Percentiles rank a stretch among this genome's conserved stretches.
These are phyloP conservation scores for Protomyctophum bolini DNA, from an alignment of 2,113 vertebrate genomes.

Conservation along the genomic window DNA sequence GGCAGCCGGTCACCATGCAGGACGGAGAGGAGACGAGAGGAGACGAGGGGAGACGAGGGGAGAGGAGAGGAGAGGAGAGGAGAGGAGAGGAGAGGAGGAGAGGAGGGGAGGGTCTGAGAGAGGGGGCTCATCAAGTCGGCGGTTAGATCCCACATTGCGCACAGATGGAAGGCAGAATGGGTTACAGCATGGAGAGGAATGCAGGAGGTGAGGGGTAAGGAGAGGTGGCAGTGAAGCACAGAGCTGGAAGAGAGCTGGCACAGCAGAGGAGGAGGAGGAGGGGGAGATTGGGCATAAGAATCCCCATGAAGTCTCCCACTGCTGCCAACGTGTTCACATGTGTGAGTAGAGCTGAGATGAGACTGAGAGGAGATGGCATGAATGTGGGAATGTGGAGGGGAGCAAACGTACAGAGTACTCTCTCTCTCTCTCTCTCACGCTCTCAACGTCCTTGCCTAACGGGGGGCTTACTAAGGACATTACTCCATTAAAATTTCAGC, in stretches of 20 bases:
- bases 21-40: constrained; percentile 3
- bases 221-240: constrained; percentile 53
- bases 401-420: constrained; percentile 1
- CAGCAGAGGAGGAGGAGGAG: neutral
- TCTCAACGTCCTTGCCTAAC: constrained; percentile 22
- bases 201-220: constrained; percentile 30
- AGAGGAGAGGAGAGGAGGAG: constrained; percentile 12
- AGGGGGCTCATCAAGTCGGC: neutral
- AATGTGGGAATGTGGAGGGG: constrained; percentile 41
- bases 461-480: constrained; percentile 49
- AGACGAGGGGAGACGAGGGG: constrained; percentile 2
- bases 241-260: constrained; percentile 48
- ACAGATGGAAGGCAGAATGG: constrained; percentile 44
- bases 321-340: constrained; percentile 72
- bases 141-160: constrained; percentile 23
- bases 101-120: constrained; percentile 14
- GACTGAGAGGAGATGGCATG: constrained; percentile 60
- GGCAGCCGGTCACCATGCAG: constrained; percentile 13
- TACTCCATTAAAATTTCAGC: constrained; percentile 68
- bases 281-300: constrained; percentile 48
- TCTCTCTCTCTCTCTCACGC: neutral
- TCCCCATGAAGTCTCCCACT: constrained; percentile 58
- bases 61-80: neutral
- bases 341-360: constrained; percentile 64
- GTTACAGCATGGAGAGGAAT: constrained; percentile 43